Base-by-base conservation (phyloP, 2,113 vertebrate species). In the Pseudorectes ferrugineus region DNA sequence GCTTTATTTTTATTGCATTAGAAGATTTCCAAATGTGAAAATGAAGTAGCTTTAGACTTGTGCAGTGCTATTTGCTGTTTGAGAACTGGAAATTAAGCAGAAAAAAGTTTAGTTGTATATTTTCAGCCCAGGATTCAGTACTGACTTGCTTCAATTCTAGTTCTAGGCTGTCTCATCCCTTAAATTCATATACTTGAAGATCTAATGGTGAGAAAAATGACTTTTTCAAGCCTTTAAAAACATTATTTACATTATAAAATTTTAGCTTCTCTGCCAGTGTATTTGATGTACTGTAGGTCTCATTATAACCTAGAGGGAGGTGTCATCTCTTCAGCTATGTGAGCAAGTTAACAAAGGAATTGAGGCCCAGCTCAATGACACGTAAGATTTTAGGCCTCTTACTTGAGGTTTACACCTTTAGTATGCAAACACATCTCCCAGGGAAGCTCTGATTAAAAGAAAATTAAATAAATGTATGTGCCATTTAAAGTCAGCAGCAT, bases 401-500 rank as follows among this genome's bases (percentile, higher is more conserved):
- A n/a, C 31, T 85, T 31, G 12, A 48, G 75, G 61, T 90, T 85
- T 65, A 43, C 13, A 57, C 72, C 54, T 75, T 82, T 14, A 51
- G 48, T 61, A 68, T 85, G 91, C 79, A 92, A 92, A 76, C 52
- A 16, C 12, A 76, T 68, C 67, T 90, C 63, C 71, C 59, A 83
- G 58, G 79, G 54, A 73, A 90, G 58, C 81, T 77, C 45, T 90
- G 62, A 85, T 92, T 76, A 65, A 75, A 85, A 61, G 35, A 36
- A 85, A 92, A 92, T 85, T 72, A 92, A 95, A 81, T 87, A 87
- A 91, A 85, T n/a, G 19, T 63, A 21, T 55, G 33, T 88, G 82
- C 66, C 82, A 85, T 76, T 92, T 92, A 1, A 79, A 75, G 66
- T 67, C 85, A 88, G 42, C 72, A 42, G 43, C 54, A 85, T 42